phyloP scores from a whole-genome alignment of 2,113 vertebrate genomes.

The Chloebia gouldiae region DNA sequence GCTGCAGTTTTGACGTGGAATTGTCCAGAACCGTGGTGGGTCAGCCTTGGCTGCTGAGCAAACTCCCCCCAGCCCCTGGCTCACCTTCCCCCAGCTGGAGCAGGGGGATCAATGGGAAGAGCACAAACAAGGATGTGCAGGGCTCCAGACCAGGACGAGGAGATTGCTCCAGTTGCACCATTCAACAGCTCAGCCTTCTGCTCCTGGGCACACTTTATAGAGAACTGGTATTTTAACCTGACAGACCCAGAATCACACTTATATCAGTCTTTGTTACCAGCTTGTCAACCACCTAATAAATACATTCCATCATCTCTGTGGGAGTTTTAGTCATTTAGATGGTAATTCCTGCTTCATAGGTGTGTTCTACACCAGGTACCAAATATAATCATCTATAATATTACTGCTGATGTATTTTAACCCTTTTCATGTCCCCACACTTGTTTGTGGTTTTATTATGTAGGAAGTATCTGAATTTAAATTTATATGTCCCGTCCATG shows the following conservation, averaged over 20 bases:
- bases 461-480: not conserved
- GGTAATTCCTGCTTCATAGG: conserved; percentile 39
- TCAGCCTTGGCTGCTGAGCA: not conserved
- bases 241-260: conserved; percentile 6
- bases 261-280: conserved; percentile 55
- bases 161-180: too few species aligned
- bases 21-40: not conserved
- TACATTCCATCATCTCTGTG: conserved; percentile 47
- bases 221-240: conserved; percentile 18
- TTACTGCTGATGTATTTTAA: not conserved
- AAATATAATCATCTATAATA: not conserved
- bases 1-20: not conserved
- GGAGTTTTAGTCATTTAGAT: conserved; percentile 59
- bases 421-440: not conserved
- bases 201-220: not conserved
- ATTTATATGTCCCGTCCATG: not conserved
- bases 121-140: not conserved
- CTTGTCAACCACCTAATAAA: conserved; percentile 59
- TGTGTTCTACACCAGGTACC: not conserved
- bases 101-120: not conserved
- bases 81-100: not conserved
- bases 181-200: not conserved
- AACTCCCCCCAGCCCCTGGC: not conserved
- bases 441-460: not conserved
- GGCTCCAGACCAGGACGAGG: not conserved